These are phyloP conservation scores for Phrynocephalus vlangalii DNA, from an alignment of 2,797 vertebrate genomes.

Conservation along the genomic window DNA sequence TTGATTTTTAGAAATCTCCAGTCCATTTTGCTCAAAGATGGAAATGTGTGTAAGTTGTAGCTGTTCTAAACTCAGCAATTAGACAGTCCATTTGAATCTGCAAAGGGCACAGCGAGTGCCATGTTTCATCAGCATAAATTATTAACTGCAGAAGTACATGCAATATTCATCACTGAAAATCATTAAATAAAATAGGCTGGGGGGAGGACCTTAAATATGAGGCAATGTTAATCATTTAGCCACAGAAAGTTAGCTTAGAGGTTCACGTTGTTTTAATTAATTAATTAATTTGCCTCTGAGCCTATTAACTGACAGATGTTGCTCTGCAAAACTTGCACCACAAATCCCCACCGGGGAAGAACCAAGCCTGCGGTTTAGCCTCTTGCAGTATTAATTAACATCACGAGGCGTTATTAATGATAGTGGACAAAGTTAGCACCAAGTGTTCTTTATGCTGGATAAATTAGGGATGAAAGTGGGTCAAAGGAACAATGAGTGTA, in stretches of 20 bases:
- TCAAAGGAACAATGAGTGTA: slow-evolving; percentile 57
- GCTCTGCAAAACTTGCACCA: slow-evolving; percentile 49
- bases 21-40: slow-evolving; percentile 29
- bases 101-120: slow-evolving; percentile 57
- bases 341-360: slow-evolving; percentile 50
- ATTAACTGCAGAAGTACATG: slow-evolving; percentile 73
- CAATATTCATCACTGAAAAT: slow-evolving; percentile 76
- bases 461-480: slow-evolving; percentile 54
- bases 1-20: slow-evolving; percentile 20
- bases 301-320: slow-evolving; percentile 61
- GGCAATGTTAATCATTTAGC: slow-evolving; percentile 70
- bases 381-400: slow-evolving; percentile 68
- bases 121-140: slow-evolving; percentile 75
- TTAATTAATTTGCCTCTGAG: slow-evolving; percentile 58
- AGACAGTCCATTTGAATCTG: slow-evolving; percentile 67
- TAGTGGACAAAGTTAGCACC: slow-evolving; percentile 62
- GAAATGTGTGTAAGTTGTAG: slow-evolving; percentile 35
- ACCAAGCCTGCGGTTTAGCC: slow-evolving; percentile 58
- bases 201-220: slow-evolving; percentile 61
- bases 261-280: slow-evolving; percentile 68
- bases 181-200: slow-evolving; percentile 70
- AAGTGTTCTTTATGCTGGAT: slow-evolving; percentile 28
- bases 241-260: slow-evolving; percentile 53
- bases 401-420: slow-evolving; percentile 49
- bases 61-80: slow-evolving; percentile 48